phyloP scores from a whole-genome alignment of 2,797 vertebrate species.

The Epinephelus coioides region DNA sequence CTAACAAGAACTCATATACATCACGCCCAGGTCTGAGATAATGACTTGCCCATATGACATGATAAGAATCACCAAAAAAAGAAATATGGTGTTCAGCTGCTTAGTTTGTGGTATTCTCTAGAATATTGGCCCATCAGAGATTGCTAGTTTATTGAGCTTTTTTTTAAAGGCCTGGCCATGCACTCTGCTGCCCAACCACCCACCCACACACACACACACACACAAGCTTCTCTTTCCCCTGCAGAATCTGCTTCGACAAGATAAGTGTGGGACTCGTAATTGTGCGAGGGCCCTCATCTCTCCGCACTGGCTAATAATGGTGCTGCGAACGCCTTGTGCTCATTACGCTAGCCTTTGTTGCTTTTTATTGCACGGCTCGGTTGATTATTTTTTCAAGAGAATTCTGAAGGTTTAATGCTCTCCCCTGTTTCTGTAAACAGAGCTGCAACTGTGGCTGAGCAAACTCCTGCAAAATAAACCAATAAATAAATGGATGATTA shows the following conservation, averaged over 20 bases:
- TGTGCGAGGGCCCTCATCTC: conserved; percentile 83
- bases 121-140: conserved; percentile 43
- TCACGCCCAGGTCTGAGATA: conserved; percentile 60
- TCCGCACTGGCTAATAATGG: conserved; percentile 80
- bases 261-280: conserved; percentile 86
- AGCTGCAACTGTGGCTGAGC: conserved; percentile 29
- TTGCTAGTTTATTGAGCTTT: conserved; percentile 64
- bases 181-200: conserved; percentile 20
- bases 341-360: conserved; percentile 82
- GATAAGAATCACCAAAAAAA: conserved; percentile 36
- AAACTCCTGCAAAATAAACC: conserved; percentile 53
- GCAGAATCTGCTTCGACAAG: conserved; percentile 83
- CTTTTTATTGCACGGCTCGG: conserved; percentile 74
- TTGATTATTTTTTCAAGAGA: conserved; percentile 78
- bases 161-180: conserved; percentile 41
- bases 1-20: conserved; percentile 69
- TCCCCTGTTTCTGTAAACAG: conserved; percentile 65
- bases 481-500: conserved; percentile 58
- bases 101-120: conserved; percentile 46
- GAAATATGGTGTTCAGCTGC: conserved; percentile 32
- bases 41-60: conserved; percentile 48
- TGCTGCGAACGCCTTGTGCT: conserved; percentile 79
- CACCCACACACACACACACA: conserved; percentile 22
- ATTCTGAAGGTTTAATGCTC: conserved; percentile 71
- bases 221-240: conserved; percentile 54